These are phyloP conservation scores for Peromyscus maniculatus DNA, from an alignment of 2,113 vertebrate genomes.

Conservation along the genomic window DNA sequence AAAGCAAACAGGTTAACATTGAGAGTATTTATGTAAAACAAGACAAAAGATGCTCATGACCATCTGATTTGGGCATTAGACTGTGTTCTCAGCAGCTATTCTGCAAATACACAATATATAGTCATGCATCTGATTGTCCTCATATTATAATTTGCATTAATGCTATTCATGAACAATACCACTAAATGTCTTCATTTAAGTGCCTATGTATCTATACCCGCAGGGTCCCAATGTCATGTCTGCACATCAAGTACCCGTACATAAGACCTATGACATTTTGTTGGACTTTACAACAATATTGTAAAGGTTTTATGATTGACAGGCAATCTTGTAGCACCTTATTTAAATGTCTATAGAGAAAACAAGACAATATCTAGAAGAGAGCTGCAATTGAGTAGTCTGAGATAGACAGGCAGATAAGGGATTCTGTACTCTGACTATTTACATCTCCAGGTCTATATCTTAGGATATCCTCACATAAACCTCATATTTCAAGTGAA, in stretches of 20 bases:
- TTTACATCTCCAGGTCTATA: neutral
- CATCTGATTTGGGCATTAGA: neutral
- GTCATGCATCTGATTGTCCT: neutral
- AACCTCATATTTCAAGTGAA: neutral
- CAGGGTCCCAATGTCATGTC: neutral
- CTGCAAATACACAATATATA: neutral
- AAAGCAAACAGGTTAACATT: constrained; percentile 15
- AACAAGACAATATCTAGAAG: neutral
- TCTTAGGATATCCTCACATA: neutral
- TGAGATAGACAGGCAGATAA: neutral
- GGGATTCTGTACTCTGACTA: neutral
- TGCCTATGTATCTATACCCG: neutral
- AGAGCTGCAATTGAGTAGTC: neutral
- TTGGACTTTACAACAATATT: constrained; percentile 23
- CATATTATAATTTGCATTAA: constrained; percentile 9
- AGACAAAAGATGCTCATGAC: neutral
- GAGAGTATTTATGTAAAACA: neutral
- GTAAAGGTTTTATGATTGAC: neutral
- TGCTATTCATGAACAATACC: constrained; percentile 25
- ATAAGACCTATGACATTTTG: neutral
- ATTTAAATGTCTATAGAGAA: constrained; percentile 26
- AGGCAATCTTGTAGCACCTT: neutral
- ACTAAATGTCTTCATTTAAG: neutral
- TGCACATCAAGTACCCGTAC: neutral
- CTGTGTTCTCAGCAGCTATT: neutral